Percentiles rank a stretch among this genome's conserved stretches.
These are phyloP conservation scores for Drosophila basisetae DNA, from an alignment of 2,888 invertebrate genomes.

Conservation along the genomic window DNA sequence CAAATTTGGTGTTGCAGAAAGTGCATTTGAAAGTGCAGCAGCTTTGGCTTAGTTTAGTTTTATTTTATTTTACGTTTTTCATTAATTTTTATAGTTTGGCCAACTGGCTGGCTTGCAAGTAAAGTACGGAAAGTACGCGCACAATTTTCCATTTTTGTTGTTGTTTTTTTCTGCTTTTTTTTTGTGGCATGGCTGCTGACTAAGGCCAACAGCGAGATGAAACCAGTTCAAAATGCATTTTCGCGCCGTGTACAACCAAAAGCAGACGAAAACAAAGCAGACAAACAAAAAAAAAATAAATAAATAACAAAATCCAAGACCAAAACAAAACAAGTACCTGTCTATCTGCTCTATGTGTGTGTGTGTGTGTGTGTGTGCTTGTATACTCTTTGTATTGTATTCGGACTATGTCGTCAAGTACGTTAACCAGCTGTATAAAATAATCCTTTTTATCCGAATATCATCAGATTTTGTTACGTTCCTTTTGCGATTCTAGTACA, in stretches of 20 bases:
- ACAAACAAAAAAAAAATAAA: background rate
- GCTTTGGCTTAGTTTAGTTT: constrained; percentile 5
- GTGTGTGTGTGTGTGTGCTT: background rate
- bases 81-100: constrained; percentile 34
- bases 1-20: background rate
- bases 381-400: background rate
- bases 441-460: background rate
- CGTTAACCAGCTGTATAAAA: background rate
- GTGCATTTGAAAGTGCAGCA: constrained; percentile 26
- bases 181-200: background rate
- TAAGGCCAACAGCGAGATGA: constrained; percentile 30
- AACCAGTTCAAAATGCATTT: constrained; percentile 45
- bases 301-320: constrained; percentile 7
- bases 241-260: constrained; percentile 26
- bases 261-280: constrained; percentile 25
- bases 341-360: constrained; percentile 3
- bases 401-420: background rate
- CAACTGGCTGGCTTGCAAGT: constrained; percentile 21
- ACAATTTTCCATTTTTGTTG: constrained; percentile 24
- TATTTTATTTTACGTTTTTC: constrained; percentile 26
- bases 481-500: background rate
- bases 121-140: constrained; percentile 32
- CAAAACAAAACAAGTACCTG: constrained; percentile 21
- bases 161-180: background rate
- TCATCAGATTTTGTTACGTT: background rate